A percentile compares a stretch with the other conserved stretches of the same genome.
These are phyloP conservation scores for Anthoscopus minutus DNA, from an alignment of 2,113 vertebrate species.

Conservation along the genomic window DNA sequence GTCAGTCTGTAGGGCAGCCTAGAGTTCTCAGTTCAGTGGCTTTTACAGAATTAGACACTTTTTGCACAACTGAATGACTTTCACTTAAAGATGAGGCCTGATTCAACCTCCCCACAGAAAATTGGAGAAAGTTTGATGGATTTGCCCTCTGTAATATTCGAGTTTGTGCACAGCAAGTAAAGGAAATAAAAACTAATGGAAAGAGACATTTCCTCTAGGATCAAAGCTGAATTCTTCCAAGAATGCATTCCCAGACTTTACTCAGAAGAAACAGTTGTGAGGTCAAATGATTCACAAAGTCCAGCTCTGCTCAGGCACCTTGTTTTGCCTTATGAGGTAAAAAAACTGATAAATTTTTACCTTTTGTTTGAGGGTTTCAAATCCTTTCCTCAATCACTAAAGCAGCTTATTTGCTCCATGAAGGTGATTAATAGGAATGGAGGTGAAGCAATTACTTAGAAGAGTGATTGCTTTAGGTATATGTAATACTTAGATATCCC, in stretches of 20 bases:
- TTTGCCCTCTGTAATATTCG: neutral
- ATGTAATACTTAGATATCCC: neutral
- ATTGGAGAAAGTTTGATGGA: neutral
- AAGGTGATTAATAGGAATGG: neutral
- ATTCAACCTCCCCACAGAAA: neutral
- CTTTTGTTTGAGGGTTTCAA: neutral
- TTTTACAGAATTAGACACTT: neutral
- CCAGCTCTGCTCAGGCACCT: neutral
- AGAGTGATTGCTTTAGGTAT: neutral
- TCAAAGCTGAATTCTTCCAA: neutral
- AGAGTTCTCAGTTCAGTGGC: neutral
- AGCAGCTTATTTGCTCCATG: neutral
- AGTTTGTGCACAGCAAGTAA: neutral
- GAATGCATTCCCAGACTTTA: neutral
- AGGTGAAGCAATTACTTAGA: neutral
- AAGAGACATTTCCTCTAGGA: neutral
- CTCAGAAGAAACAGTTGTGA: neutral
- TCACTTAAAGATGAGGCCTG: neutral
- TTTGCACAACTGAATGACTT: neutral
- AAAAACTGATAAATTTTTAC: neutral
- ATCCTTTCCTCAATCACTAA: neutral
- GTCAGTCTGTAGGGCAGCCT: neutral
- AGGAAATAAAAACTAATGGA: conserved; percentile 15
- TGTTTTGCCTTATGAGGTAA: neutral
- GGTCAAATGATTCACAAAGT: neutral